phyloP scores from a whole-genome alignment of 1,140 invertebrate species.

The Pogonomyrmex barbatus region DNA sequence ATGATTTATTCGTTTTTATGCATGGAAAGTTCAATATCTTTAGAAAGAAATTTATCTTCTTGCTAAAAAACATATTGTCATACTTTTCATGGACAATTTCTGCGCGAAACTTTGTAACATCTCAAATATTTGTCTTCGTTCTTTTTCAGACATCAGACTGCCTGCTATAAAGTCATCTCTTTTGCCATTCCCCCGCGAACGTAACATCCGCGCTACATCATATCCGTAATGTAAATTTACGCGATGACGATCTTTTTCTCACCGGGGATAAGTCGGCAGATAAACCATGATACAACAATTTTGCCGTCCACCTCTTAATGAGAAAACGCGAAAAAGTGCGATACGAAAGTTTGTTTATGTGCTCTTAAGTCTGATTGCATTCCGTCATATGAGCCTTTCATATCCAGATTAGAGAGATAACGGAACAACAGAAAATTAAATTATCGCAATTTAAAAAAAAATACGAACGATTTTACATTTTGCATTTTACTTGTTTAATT shows the following conservation, averaged over 20 bases:
- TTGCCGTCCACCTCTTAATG: not conserved
- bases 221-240: constrained; percentile 20
- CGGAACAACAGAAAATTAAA: not conserved
- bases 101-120: not conserved
- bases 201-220: not conserved
- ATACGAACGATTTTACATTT: no score
- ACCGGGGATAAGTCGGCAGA: not conserved
- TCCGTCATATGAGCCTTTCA: not conserved
- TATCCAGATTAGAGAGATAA: not conserved
- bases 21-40: not conserved
- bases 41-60: not conserved
- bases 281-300: constrained; percentile 1
- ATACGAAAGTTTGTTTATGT: constrained; percentile 1
- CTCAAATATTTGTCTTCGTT: not conserved
- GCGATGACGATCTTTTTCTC: not conserved
- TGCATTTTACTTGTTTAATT: not conserved
- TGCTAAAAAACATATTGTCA: not conserved
- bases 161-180: not conserved
- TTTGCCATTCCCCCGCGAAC: not conserved
- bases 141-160: not conserved
- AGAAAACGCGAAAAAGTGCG: constrained; percentile 8
- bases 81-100: not conserved
- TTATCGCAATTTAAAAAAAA: not conserved
- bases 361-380: not conserved
- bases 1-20: not conserved